Evolutionary conservation across 2,797 vertebrate genomes (phyloP), one percentile per base, ranked within the genome.

Genomic region (Coendou prehensilis): DNA sequence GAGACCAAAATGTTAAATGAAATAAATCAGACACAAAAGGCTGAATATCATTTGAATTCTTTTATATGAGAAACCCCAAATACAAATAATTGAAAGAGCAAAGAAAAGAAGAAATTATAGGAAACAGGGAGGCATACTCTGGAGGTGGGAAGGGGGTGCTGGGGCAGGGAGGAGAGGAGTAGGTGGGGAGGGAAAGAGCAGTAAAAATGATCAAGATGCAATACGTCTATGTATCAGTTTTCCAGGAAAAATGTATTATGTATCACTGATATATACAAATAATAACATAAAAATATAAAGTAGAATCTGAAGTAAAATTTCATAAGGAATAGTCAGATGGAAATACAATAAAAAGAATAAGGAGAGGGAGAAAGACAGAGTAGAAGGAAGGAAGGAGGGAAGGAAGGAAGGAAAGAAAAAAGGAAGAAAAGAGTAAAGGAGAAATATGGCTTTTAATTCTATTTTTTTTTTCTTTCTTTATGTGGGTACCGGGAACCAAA

Each of bases 161-260:
- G 13, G 6, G 71, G 26, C 45, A 50, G 13, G 6, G 26, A 15
- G 13, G 13, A 23, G 11, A 13, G 9, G 61, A 63, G 28, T 23
- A 5, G 33, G 64, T 9, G 13, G 8, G 18, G 18, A 22, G n/a
- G 18, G 17, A 22, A 41, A 28, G 14, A 8, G 26, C 28, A 47
- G 10, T 23, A 47, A 47, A 0, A 76, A 14, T 13, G 41, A 13
- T 47, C 4, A 45, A 15, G 5, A 14, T 47, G 41, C 41, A 37
- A 10, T 22, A 3, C 9, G 17, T 20, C 3, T 41, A 22, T 41
- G n/a, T 3, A 71, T 20, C 3, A 1, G 17, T 41, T 10, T 8
- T 3, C 69, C 69, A 71, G 30, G 20, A 41, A 41, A 37, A 23
- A 41, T 22, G n/a, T 30, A 0, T 2, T 15, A 8, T 50, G 28